A percentile compares a stretch with the other conserved stretches of the same genome.
Conservation (phyloP, 2,797 vertebrate species). For the Amblyraja radiata region DNA sequence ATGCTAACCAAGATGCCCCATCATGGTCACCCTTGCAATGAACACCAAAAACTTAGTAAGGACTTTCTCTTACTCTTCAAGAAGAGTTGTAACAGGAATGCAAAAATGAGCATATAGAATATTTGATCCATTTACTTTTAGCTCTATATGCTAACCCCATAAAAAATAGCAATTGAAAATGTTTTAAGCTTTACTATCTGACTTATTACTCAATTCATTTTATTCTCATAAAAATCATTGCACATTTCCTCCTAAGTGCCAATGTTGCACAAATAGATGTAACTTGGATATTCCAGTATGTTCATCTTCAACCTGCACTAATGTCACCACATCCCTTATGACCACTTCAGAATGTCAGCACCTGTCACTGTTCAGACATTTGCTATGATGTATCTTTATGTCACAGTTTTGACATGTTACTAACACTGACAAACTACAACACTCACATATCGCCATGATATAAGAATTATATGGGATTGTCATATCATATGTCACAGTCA, state of each 20-base stretch:
- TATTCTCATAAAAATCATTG: neutral
- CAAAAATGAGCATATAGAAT: neutral
- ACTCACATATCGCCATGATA: neutral
- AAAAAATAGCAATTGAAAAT: neutral
- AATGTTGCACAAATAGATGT: neutral
- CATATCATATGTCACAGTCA: neutral
- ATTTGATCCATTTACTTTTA: neutral
- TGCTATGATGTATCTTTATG: neutral
- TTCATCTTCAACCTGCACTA: conserved; percentile 2
- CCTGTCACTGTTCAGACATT: neutral
- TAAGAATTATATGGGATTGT: neutral
- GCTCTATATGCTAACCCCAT: neutral
- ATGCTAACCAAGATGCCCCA: too few relatives aligned
- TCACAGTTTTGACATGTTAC: neutral
- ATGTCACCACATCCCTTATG: too few relatives aligned
- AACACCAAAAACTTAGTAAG: neutral
- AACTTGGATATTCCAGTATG: neutral
- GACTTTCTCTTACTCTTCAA: neutral
- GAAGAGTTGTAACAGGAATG: neutral
- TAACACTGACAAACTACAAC: neutral
- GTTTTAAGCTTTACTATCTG: neutral
- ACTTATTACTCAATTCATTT: neutral
- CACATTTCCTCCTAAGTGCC: neutral
- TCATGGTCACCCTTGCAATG: too few relatives aligned
- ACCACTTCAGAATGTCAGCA: neutral